Conservation (phyloP, 2,113 vertebrate species). For the Brachyhypopomus occidentalis region DNA sequence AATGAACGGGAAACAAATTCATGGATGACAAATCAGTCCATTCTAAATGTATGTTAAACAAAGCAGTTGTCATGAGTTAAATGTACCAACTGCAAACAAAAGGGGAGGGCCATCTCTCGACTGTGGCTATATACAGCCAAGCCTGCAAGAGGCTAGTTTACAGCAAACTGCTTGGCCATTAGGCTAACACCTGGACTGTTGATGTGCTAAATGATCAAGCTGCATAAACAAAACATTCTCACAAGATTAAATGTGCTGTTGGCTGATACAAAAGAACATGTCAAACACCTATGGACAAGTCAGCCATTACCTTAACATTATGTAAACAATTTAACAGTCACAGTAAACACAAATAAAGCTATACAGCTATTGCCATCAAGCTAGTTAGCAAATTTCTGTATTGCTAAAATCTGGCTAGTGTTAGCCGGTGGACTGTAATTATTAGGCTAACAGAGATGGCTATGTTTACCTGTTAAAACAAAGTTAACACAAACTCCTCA, state of each 20-base stretch:
- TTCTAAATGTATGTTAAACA: not conserved
- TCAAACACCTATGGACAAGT: not conserved
- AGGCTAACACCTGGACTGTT: not conserved
- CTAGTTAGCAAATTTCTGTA: constrained; percentile 48
- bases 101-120: not conserved
- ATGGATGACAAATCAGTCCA: not conserved
- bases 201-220: not conserved
- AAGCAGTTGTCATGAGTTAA: not conserved
- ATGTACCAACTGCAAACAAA: not conserved
- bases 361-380: constrained; percentile 24
- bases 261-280: not conserved
- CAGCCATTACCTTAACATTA: not conserved
- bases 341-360: constrained; percentile 14
- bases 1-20: no score
- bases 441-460: constrained; percentile 33
- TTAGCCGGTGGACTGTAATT: constrained; percentile 37
- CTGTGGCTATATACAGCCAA: not conserved
- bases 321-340: not conserved
- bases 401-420: constrained; percentile 48
- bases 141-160: not conserved
- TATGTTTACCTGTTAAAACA: not conserved
- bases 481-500: not conserved
- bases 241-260: not conserved
- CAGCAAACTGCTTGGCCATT: not conserved
- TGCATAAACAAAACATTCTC: not conserved